phyloP scores from a whole-genome alignment of 37 sponge, comb jelly and placozoan species.

The Chondrilla cf. caribensis region DNA sequence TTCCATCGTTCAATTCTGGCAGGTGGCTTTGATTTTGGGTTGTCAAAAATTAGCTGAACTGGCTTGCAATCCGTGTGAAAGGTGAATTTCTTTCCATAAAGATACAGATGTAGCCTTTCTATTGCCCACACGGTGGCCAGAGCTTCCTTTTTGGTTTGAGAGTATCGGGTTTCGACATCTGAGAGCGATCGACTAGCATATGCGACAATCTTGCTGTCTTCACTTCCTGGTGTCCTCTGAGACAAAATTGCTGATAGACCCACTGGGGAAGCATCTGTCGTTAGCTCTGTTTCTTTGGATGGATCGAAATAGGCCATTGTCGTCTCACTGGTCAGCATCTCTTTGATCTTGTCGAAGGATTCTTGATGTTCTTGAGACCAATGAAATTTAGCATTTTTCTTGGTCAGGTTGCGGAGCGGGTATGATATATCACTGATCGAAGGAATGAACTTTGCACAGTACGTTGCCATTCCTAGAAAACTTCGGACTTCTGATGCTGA shows the following conservation, averaged over 20 bases:
- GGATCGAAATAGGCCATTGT: slow-evolving; percentile 41
- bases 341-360: slow-evolving; percentile 20
- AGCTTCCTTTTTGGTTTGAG: slow-evolving; percentile 35
- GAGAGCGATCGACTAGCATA: slow-evolving; percentile 38
- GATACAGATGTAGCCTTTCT: slow-evolving; percentile 8
- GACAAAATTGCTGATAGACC: slow-evolving; percentile 35
- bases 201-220: slow-evolving; percentile 18
- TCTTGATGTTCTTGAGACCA: background rate
- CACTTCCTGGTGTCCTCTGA: slow-evolving; percentile 15
- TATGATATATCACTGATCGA: background rate
- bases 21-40: slow-evolving; percentile 46
- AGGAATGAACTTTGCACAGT: slow-evolving; percentile 19
- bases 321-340: slow-evolving; percentile 26
- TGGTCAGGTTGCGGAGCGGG: background rate
- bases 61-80: slow-evolving; percentile 36
- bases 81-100: slow-evolving; percentile 32
- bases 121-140: slow-evolving; percentile 47
- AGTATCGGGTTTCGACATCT: slow-evolving; percentile 26
- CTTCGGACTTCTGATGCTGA: background rate
- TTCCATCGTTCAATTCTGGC: slow-evolving; percentile 52
- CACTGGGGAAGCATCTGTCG: slow-evolving; percentile 26
- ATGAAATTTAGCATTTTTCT: slow-evolving; percentile 7
- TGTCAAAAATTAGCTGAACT: slow-evolving; percentile 9
- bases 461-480: slow-evolving; percentile 7
- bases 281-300: slow-evolving; percentile 11